Conservation (phyloP, 2,797 vertebrate genomes). For the Galagoides demidoff region DNA sequence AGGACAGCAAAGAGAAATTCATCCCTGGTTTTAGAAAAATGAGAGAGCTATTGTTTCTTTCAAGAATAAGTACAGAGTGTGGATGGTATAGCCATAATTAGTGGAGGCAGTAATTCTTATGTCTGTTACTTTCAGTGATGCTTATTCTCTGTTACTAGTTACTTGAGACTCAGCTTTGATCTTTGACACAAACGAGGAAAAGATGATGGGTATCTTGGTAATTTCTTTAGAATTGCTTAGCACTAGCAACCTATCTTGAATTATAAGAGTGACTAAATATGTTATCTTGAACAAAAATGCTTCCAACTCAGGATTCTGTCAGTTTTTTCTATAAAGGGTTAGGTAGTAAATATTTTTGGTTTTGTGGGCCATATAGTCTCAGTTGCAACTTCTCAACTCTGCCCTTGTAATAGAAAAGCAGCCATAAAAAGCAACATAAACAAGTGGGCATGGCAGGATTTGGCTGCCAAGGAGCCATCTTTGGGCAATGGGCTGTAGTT, state of each 20-base stretch:
- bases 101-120: not conserved
- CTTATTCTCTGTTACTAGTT: not conserved
- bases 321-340: not conserved
- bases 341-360: not conserved
- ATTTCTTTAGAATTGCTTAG: conserved; percentile 24
- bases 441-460: not conserved
- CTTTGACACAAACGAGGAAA: not conserved
- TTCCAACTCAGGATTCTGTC: not conserved
- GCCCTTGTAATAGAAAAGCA: not conserved
- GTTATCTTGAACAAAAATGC: not conserved
- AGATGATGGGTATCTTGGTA: not conserved
- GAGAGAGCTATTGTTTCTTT: not conserved
- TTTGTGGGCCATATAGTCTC: not conserved
- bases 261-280: not conserved
- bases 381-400: not conserved
- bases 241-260: not conserved
- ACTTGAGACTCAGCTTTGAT: conserved; percentile 10
- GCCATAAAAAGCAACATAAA: not conserved
- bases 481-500: not conserved
- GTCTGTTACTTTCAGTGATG: not conserved
- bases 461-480: not conserved
- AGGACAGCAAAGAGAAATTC: not conserved
- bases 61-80: not conserved
- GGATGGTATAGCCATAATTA: not conserved
- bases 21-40: not conserved